Percentiles rank a stretch among this genome's conserved stretches.
Evolutionary conservation across 2,113 vertebrate genomes (phyloP).

Genomic region (Gracilinanus agilis): DNA sequence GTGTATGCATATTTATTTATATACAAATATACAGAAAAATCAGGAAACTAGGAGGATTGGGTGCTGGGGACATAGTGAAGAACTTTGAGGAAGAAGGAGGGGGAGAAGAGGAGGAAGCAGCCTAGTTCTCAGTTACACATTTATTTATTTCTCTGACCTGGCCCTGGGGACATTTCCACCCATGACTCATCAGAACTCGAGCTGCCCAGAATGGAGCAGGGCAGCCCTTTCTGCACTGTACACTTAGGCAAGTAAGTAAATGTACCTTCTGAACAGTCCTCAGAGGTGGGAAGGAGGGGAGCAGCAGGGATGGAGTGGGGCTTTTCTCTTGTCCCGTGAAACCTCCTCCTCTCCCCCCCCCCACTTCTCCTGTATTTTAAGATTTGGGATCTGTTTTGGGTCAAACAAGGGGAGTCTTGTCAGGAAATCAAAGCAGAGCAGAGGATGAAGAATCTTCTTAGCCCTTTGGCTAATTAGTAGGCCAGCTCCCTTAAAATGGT

Average conservation of each 20-base stretch:
- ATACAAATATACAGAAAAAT: neutral
- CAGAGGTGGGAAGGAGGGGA: conserved; percentile 32
- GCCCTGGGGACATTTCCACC: neutral
- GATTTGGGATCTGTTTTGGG: neutral
- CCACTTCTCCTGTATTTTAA: neutral
- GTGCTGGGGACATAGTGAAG: neutral
- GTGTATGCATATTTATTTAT: neutral
- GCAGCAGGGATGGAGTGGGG: neutral
- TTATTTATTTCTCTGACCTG: conserved; percentile 27
- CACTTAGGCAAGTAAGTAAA: neutral
- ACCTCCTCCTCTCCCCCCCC: neutral
- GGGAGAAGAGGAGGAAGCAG: neutral
- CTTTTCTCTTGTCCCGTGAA: too few species aligned
- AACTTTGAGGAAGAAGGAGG: neutral
- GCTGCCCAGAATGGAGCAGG: neutral
- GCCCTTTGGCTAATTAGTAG: neutral
- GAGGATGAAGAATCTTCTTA: neutral
- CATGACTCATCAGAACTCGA: neutral
- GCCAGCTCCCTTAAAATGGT: neutral
- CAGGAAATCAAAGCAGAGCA: neutral
- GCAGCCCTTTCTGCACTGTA: neutral
- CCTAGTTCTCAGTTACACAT: neutral
- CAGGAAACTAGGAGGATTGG: neutral
- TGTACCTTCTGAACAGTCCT: neutral
- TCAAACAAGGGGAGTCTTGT: neutral